These are phyloP conservation scores for Zoanthus gigantus DNA, from an alignment of 92 coral and sea anemone species.

Conservation along the genomic window DNA sequence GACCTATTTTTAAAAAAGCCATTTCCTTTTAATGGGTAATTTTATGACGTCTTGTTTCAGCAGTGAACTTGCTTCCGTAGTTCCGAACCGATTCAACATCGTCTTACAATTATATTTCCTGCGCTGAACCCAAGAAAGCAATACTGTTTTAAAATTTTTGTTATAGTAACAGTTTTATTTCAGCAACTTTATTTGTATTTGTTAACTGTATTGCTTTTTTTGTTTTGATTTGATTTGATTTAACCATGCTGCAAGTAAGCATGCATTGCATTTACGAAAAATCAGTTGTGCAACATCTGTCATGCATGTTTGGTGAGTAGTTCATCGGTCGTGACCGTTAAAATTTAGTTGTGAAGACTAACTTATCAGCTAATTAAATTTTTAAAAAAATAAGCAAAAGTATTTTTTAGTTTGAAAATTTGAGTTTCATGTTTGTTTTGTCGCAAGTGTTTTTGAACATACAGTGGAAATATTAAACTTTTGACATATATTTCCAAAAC, in stretches of 20 bases:
- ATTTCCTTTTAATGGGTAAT: background rate
- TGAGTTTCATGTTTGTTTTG: too few species aligned
- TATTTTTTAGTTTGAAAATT: too few species aligned
- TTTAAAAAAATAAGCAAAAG: too few species aligned
- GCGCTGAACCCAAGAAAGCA: background rate
- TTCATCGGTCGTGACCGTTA: too few species aligned
- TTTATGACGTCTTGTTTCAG: conserved; percentile 5
- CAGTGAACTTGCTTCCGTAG: background rate
- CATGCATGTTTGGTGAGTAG: too few species aligned
- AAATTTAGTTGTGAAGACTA: too few species aligned
- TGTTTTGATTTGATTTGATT: background rate
- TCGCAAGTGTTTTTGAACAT: too few species aligned
- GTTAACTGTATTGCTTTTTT: background rate
- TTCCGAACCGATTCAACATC: background rate
- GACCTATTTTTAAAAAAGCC: background rate
- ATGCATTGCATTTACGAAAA: background rate
- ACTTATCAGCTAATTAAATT: too few species aligned
- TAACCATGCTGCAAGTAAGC: too few species aligned
- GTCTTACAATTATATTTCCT: background rate
- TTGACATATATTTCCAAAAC: too few species aligned
- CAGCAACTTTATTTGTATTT: background rate
- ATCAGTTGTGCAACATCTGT: background rate
- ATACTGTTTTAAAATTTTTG: background rate
- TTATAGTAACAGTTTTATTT: background rate
- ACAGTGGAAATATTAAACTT: too few species aligned